These are phyloP conservation scores for Melanotaenia maccullochi DNA, from an alignment of 2,797 vertebrate species.

Conservation along the genomic window DNA sequence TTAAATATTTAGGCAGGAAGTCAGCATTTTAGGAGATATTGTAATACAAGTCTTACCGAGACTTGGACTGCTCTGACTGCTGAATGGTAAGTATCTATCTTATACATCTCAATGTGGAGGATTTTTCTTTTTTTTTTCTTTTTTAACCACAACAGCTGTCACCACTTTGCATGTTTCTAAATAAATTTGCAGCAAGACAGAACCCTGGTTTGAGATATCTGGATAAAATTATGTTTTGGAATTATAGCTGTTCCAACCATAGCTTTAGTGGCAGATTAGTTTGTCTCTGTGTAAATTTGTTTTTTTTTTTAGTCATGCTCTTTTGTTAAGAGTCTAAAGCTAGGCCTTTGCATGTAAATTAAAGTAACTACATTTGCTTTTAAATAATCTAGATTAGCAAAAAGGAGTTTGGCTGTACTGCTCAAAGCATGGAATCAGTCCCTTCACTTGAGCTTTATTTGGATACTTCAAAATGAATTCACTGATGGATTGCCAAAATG, in stretches of 20 bases:
- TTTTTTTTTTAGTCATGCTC: conserved; percentile 8
- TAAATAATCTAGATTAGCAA: conserved; percentile 51
- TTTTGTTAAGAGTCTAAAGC: conserved; percentile 37
- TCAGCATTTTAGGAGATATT: neutral
- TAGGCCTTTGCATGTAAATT: too few species aligned
- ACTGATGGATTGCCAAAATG: conserved; percentile 40
- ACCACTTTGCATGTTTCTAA: too few species aligned
- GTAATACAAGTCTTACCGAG: neutral
- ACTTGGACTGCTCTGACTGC: neutral
- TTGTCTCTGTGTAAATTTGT: neutral
- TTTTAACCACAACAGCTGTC: too few species aligned
- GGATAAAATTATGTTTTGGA: neutral
- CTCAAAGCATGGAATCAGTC: conserved; percentile 37
- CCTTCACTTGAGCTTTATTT: conserved; percentile 47
- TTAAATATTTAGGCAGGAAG: neutral
- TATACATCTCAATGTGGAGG: too few species aligned
- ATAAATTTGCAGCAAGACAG: too few species aligned
- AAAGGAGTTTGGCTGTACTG: conserved; percentile 41
- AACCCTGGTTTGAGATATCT: neutral
- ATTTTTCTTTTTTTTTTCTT: too few species aligned
- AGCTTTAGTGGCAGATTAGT: neutral
- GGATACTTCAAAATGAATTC: conserved; percentile 23
- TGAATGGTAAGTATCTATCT: neutral
- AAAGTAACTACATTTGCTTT: conserved; percentile 65
- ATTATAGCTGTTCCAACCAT: neutral